Percentiles rank a stretch among this genome's conserved stretches.
phyloP scores from a whole-genome alignment of 2,113 vertebrate species.

The Siniperca chuatsi region DNA sequence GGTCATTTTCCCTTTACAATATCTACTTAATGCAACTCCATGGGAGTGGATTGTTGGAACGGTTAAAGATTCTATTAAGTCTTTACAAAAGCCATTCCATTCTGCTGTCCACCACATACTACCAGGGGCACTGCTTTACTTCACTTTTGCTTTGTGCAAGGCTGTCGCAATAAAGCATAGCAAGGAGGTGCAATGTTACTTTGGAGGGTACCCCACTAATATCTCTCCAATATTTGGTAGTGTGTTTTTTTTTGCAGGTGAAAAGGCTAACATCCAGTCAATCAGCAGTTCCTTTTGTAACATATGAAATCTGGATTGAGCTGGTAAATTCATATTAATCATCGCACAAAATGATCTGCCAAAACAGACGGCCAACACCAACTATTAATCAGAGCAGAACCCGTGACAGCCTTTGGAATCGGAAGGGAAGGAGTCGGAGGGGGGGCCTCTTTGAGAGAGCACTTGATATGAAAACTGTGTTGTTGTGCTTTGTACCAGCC shows the following conservation, averaged over 20 bases:
- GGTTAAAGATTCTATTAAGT: slow-evolving; percentile 99
- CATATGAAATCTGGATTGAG: slow-evolving; percentile 75
- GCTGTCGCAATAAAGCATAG: slow-evolving; percentile 82
- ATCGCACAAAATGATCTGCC: slow-evolving; percentile 79
- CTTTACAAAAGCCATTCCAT: slow-evolving; percentile 93
- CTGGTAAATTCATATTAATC: slow-evolving; percentile 80
- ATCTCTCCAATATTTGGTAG: slow-evolving; percentile 51
- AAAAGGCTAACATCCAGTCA: slow-evolving; percentile 59
- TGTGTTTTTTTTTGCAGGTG: slow-evolving; percentile 41
- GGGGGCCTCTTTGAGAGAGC: slow-evolving; percentile 83
- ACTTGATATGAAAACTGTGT: slow-evolving; percentile 88
- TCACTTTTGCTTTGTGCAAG: slow-evolving; percentile 81
- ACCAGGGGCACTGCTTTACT: slow-evolving; percentile 85
- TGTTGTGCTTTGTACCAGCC: slow-evolving; percentile 89
- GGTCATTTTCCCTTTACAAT: slow-evolving; percentile 96
- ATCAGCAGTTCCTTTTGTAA: slow-evolving; percentile 57
- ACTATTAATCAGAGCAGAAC: slow-evolving; percentile 84
- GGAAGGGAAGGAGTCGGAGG: slow-evolving; percentile 77
- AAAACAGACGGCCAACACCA: slow-evolving; percentile 80
- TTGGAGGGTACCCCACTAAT: slow-evolving; percentile 63
- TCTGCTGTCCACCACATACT: slow-evolving; percentile 88
- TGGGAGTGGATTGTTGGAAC: slow-evolving; percentile 94
- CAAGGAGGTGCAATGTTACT: slow-evolving; percentile 78
- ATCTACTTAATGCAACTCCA: slow-evolving; percentile 99
- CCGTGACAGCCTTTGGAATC: slow-evolving; percentile 81